Percentiles rank a stretch among this genome's conserved stretches.
Conservation (phyloP, 2,888 invertebrate species). For the Trimorus sp. region DNA sequence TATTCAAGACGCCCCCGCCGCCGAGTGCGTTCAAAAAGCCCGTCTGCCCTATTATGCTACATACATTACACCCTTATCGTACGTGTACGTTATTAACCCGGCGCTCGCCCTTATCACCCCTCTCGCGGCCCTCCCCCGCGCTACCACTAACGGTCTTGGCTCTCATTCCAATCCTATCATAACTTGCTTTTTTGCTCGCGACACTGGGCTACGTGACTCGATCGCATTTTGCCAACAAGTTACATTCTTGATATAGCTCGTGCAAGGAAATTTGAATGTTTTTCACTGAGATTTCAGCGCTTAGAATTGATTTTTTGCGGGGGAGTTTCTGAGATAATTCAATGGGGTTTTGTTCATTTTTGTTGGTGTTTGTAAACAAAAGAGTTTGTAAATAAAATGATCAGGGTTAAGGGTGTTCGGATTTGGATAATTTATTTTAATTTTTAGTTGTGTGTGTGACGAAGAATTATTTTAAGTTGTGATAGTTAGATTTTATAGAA, state of each 20-base stretch:
- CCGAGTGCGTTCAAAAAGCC: constrained; percentile 56
- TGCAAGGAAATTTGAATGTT: constrained; percentile 38
- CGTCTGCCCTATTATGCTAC: constrained; percentile 62
- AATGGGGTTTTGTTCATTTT: neutral
- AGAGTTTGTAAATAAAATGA: too few relatives aligned
- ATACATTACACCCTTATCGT: constrained; percentile 73
- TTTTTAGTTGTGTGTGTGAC: too few relatives aligned
- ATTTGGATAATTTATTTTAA: too few relatives aligned
- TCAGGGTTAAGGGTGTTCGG: too few relatives aligned
- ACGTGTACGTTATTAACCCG: constrained; percentile 73
- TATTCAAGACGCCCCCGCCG: constrained; percentile 59
- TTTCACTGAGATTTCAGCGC: constrained; percentile 6
- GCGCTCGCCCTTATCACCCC: constrained; percentile 49
- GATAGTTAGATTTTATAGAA: too few relatives aligned
- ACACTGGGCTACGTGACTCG: constrained; percentile 59
- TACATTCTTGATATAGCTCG: constrained; percentile 31
- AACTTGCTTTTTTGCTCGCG: constrained; percentile 54
- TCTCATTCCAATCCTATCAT: constrained; percentile 52
- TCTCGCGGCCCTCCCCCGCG: constrained; percentile 16
- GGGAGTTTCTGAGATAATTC: neutral
- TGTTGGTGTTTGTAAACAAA: neutral
- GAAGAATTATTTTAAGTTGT: too few relatives aligned
- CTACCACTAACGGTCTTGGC: constrained; percentile 21
- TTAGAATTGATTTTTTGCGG: constrained; percentile 1
- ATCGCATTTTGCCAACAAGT: constrained; percentile 63